Conservation (phyloP, 2,113 vertebrate genomes). For the Engraulis encrasicolus region DNA sequence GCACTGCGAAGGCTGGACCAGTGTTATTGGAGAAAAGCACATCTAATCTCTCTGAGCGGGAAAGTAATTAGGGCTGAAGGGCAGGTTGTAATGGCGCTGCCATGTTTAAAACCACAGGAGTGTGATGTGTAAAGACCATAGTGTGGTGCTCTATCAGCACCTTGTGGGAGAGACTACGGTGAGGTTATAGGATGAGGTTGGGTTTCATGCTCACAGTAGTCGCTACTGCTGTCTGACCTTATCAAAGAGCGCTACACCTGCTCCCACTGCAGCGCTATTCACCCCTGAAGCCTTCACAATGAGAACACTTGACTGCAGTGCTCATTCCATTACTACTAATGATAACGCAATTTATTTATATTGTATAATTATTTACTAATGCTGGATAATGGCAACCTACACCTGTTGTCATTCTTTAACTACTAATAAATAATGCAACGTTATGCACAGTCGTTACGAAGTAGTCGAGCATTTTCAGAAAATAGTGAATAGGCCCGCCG, state of each 20-base stretch:
- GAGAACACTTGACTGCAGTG: neutral
- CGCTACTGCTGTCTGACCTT: neutral
- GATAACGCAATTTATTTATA: neutral
- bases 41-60: neutral
- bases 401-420: too few relatives aligned
- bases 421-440: too few relatives aligned
- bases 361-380: neutral
- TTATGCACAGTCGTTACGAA: too few relatives aligned
- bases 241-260: neutral
- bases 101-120: neutral
- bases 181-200: neutral
- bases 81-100: slow-evolving; percentile 6
- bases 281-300: neutral
- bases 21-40: neutral
- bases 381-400: neutral
- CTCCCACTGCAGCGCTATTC: neutral
- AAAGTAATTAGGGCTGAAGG: neutral
- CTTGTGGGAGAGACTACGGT: neutral
- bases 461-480: too few relatives aligned
- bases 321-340: neutral
- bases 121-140: too few relatives aligned
- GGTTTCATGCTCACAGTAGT: neutral
- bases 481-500: too few relatives aligned
- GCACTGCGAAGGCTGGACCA: neutral
- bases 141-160: too few relatives aligned